Evolutionary conservation across 30 jellyfish, hydroid and myxozoan species (phyloP).

Genomic region (Haliclystus octoradiatus): DNA sequence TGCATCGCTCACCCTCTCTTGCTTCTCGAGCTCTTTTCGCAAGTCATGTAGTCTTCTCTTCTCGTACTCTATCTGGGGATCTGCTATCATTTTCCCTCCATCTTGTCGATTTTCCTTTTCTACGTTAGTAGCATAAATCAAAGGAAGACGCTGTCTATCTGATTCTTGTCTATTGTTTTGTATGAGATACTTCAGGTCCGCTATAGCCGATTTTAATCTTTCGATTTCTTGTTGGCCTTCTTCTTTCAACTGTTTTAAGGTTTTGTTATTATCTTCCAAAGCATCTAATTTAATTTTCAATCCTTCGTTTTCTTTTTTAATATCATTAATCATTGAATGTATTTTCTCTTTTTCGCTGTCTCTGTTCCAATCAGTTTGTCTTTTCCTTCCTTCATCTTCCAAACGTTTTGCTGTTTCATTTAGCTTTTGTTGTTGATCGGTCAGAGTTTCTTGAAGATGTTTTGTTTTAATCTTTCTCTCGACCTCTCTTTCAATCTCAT

Average conservation of each 20-base stretch:
- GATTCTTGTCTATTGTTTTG: neutral
- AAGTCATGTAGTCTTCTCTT: constrained; percentile 68
- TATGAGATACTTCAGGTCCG: constrained; percentile 29
- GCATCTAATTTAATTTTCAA: constrained; percentile 51
- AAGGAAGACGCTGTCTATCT: neutral
- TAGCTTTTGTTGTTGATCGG: constrained; percentile 62
- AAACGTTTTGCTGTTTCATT: constrained; percentile 62
- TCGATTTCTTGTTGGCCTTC: constrained; percentile 90
- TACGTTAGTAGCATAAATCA: neutral
- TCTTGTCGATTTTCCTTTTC: constrained; percentile 41
- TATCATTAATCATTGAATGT: constrained; percentile 26
- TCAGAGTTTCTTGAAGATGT: constrained; percentile 72
- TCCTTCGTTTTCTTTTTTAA: constrained; percentile 79
- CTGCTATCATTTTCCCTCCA: constrained; percentile 21
- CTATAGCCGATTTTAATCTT: constrained; percentile 60
- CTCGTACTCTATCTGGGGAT: constrained; percentile 38
- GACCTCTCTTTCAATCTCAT: constrained; percentile 83
- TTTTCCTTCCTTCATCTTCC: constrained; percentile 69
- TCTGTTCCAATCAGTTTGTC: constrained; percentile 33
- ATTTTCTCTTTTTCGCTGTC: constrained; percentile 46
- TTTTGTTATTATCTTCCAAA: constrained; percentile 54
- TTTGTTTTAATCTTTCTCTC: constrained; percentile 70
- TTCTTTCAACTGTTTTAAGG: constrained; percentile 58
- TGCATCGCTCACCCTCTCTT: constrained; percentile 80
- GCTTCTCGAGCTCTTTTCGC: constrained; percentile 57